These are phyloP conservation scores for Periparus ater DNA, from an alignment of 2,797 vertebrate species.

Conservation along the genomic window DNA sequence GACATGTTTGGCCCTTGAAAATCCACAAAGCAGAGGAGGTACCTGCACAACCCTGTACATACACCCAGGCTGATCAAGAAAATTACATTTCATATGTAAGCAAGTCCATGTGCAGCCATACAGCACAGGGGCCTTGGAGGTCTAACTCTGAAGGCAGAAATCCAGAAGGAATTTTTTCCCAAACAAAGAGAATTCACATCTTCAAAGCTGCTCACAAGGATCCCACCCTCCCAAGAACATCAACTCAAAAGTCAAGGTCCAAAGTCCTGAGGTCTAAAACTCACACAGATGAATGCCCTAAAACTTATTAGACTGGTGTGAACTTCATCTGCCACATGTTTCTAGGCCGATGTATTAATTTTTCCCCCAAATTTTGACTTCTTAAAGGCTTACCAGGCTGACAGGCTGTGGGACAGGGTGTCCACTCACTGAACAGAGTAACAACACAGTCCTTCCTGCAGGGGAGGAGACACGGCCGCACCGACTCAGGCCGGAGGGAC, in stretches of 20 bases:
- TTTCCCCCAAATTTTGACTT: background rate
- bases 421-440: conserved; percentile 96
- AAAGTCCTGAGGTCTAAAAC: background rate
- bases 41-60: accelerated
- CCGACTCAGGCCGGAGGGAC: conserved; percentile 80
- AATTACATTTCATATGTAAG: background rate
- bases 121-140: background rate
- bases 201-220: background rate
- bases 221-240: background rate
- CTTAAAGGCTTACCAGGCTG: conserved; percentile 79
- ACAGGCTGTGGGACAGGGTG: conserved; percentile 84
- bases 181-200: background rate
- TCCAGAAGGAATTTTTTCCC: background rate
- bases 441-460: conserved; percentile 92
- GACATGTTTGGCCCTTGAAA: background rate
- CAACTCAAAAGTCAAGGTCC: background rate
- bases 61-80: background rate
- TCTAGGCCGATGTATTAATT: background rate
- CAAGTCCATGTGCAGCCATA: background rate
- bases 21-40: background rate
- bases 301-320: background rate
- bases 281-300: background rate
- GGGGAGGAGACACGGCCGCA: conserved; percentile 83
- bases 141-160: background rate
- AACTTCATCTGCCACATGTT: accelerated